Evolutionary conservation across 2,888 invertebrate genomes (phyloP).

Genomic region (Drosophila infuscata): DNA sequence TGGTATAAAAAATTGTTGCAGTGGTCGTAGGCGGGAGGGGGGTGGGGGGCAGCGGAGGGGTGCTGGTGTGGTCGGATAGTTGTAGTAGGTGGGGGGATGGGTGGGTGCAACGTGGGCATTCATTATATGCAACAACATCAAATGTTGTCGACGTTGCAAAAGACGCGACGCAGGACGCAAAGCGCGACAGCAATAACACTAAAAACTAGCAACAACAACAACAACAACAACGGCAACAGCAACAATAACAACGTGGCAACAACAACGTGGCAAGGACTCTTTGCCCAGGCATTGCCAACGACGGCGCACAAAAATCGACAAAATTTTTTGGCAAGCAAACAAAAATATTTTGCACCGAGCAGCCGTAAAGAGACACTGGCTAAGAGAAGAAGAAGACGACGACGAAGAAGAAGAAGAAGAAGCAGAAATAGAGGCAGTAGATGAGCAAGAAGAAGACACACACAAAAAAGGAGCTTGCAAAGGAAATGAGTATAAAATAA

Average conservation of each 20-base stretch:
- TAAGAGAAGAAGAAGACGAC: constrained; percentile 17
- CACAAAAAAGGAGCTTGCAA: constrained; percentile 15
- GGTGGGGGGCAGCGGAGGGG: not conserved
- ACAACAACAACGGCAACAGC: constrained; percentile 50
- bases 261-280: constrained; percentile 43
- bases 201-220: constrained; percentile 75
- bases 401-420: not conserved
- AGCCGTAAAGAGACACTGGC: constrained; percentile 61
- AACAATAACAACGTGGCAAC: constrained; percentile 34
- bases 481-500: constrained; percentile 20
- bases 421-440: constrained; percentile 1
- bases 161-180: constrained; percentile 69
- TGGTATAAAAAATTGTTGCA: constrained; percentile 69
- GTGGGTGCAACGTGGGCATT: constrained; percentile 53
- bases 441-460: constrained; percentile 25
- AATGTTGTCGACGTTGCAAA: constrained; percentile 78
- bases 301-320: constrained; percentile 66
- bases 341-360: constrained; percentile 72
- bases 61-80: not conserved
- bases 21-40: constrained; percentile 9
- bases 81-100: not conserved
- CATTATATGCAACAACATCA: constrained; percentile 79
- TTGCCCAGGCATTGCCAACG: constrained; percentile 53
- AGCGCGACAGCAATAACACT: constrained; percentile 76
- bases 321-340: constrained; percentile 72